Evolutionary conservation across 2,797 vertebrate species (phyloP), one percentile per base, ranked within the genome.

Genomic region (Ara ararauna): DNA sequence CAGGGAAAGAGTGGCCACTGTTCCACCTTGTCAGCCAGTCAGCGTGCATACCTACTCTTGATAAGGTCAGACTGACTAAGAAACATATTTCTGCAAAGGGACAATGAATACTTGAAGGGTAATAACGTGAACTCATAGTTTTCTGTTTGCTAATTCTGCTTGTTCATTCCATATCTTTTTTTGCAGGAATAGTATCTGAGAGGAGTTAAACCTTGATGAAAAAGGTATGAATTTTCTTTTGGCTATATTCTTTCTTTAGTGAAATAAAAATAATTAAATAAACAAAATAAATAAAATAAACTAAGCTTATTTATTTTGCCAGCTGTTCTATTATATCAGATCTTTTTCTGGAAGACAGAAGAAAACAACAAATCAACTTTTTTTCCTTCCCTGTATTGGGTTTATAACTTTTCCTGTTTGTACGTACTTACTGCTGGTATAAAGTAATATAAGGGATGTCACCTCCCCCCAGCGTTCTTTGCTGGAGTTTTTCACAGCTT

Each of bases 141-240:
- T 81, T 56, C n/a, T 82, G 16, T 61, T 34, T 9, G 1, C 27
- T 40, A 7, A 5, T 83, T 82, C 36, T 87, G 13, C 48, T 74
- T 77, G 10, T 72, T 94, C 27, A 68, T 78, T 40, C 14, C 2
- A 1, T 80, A 4, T 68, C 6, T 80, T 45, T 82, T 84, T 67
- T 68, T 9, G 11, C 62, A 91, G 90, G 54, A 26, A 86, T 94
- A 32, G 50, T 32, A 26, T 60, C 22, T 18, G 54, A 30, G 71
- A 64, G 40, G 78, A 81, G 68, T 85, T 76, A 54, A 21, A 75
- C 10, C 4, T 80, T 67, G 9, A 45, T 86, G 84, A 7, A 70
- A 87, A 95, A 95, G 92, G 94, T 97, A 91, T 18, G 88, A n/a
- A 13, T 79, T 78, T 58, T 68, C 38, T 18, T 89, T 88, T 84